These are phyloP conservation scores for Anniella stebbinsi DNA, from an alignment of 2,797 vertebrate species.

Conservation along the genomic window DNA sequence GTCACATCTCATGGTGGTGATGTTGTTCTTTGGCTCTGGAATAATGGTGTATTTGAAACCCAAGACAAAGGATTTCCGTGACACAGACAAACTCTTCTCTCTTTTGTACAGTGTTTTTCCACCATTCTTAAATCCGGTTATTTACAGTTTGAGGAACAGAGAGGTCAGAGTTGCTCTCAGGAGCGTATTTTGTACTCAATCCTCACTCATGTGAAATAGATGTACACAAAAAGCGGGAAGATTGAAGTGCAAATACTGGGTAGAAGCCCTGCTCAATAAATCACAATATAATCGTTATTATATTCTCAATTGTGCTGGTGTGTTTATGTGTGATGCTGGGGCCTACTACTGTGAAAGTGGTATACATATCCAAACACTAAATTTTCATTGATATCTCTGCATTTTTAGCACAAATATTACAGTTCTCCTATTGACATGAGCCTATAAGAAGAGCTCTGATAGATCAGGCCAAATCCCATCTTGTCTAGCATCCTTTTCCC, in stretches of 20 bases:
- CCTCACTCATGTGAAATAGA: background rate
- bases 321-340: no score
- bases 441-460: no score
- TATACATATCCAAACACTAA: no score
- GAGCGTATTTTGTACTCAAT: background rate
- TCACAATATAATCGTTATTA: no score
- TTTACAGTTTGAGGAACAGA: slow-evolving; percentile 38
- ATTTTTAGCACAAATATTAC: no score
- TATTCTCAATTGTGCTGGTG: no score
- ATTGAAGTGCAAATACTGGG: background rate
- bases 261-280: background rate
- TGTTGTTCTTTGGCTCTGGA: slow-evolving; percentile 30
- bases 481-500: no score
- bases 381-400: no score
- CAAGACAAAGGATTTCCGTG: background rate
- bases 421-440: no score
- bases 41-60: slow-evolving; percentile 23
- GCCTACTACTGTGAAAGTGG: no score
- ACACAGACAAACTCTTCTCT: slow-evolving; percentile 8
- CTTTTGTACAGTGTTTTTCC: slow-evolving; percentile 26
- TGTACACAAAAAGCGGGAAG: background rate
- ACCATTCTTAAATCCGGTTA: slow-evolving; percentile 20
- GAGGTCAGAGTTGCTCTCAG: slow-evolving; percentile 3
- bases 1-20: slow-evolving; percentile 23
- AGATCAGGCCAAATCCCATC: no score